Percentiles rank a stretch among this genome's conserved stretches.
Conservation (phyloP, 2,888 invertebrate genomes). For the Buathra laborator region DNA sequence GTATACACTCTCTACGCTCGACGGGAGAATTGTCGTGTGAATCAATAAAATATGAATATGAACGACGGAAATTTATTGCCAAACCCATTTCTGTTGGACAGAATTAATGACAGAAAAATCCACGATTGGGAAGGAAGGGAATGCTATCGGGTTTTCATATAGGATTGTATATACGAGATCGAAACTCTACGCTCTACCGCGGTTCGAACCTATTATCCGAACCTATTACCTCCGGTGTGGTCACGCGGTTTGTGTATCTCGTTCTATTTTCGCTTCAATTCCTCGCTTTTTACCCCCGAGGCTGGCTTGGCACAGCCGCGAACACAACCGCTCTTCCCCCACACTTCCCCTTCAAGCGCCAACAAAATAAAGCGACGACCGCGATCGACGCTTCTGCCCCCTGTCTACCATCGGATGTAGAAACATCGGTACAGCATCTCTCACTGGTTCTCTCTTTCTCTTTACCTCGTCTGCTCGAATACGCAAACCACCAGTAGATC, state of each 20-base stretch:
- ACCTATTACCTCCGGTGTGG: slow-evolving; percentile 61
- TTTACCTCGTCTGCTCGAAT: slow-evolving; percentile 21
- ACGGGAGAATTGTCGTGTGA: background rate
- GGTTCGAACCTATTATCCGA: slow-evolving; percentile 64
- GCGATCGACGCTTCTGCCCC: slow-evolving; percentile 17
- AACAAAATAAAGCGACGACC: slow-evolving; percentile 46
- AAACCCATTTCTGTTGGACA: background rate
- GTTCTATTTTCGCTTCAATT: slow-evolving; percentile 58
- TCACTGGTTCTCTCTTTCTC: background rate
- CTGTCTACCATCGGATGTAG: slow-evolving; percentile 2
- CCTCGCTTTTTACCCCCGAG: slow-evolving; percentile 52
- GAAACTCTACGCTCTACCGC: slow-evolving; percentile 40
- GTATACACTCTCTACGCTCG: background rate
- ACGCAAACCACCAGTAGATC: slow-evolving; percentile 46
- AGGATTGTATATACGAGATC: slow-evolving; percentile 8
- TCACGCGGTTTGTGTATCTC: slow-evolving; percentile 56
- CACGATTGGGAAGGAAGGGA: background rate
- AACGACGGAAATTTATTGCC: background rate
- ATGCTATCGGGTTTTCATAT: slow-evolving; percentile 14
- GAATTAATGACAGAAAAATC: background rate
- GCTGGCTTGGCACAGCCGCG: slow-evolving; percentile 52
- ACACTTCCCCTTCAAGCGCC: slow-evolving; percentile 14
- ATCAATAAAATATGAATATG: background rate
- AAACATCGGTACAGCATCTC: slow-evolving; percentile 48
- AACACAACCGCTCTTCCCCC: slow-evolving; percentile 21